Evolutionary conservation across 2,113 vertebrate genomes (phyloP).

Genomic region (Atherinomorus stipes): DNA sequence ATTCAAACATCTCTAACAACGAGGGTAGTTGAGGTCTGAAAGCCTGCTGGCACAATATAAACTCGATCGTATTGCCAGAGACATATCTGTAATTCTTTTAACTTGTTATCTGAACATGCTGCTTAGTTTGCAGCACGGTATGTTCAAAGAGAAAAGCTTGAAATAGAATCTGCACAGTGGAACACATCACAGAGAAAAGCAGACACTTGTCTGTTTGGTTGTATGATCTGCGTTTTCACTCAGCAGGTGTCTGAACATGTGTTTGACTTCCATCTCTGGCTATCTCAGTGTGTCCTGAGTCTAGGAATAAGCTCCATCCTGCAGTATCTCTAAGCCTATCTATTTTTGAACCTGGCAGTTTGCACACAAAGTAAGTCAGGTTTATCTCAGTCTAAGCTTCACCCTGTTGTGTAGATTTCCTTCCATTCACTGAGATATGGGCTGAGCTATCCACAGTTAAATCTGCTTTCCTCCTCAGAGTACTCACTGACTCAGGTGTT

Average conservation of each 20-base stretch:
- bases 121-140: background rate
- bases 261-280: background rate
- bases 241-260: background rate
- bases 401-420: background rate
- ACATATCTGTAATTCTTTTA: background rate
- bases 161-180: background rate
- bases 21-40: no score
- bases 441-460: background rate
- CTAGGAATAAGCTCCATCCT: background rate
- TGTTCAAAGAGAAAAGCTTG: background rate
- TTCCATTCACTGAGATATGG: conserved; percentile 10
- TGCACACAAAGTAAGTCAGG: conserved; percentile 1
- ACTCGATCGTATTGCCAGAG: background rate
- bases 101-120: background rate
- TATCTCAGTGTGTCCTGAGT: background rate
- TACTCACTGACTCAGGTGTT: conserved; percentile 12
- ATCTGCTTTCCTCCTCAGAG: background rate
- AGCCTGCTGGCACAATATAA: no score
- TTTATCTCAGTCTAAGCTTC: conserved; percentile 6
- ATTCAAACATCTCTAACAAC: no score
- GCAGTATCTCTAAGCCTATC: conserved; percentile 12
- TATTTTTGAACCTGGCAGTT: conserved; percentile 20
- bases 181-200: background rate
- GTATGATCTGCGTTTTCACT: background rate
- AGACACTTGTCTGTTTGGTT: background rate